Base-by-base conservation (phyloP, 2,113 vertebrate species). In the Okapia johnstoni region DNA sequence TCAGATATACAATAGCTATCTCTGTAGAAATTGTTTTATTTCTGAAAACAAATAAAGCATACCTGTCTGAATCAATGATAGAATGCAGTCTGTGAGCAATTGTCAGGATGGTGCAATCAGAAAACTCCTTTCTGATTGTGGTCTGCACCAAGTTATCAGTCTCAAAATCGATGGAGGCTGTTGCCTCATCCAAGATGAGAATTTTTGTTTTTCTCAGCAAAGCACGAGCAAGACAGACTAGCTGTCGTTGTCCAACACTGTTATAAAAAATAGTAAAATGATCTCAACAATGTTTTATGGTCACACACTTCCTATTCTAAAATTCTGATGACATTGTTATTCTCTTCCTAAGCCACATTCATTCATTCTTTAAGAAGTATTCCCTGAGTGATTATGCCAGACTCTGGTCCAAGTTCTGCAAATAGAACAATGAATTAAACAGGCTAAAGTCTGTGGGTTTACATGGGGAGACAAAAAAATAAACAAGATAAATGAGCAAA, bases 151-250 rank as follows among this genome's bases (percentile, higher is more conserved):
- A 81, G 36, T 92, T 96, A 60, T 98, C 98, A 0, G 97, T 98
- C 97, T 98, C 98, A 81, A 98, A 48, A 66, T 99, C 98, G 33
- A 98, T 96, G 15, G 97, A 98, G 79, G 98, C 98, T 94, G 98
- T 98, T 0, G 95, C 97, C 81, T 99, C 98, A 98, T 99, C 98
- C 23, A 99, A 95, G 90, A 99, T 70, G 79, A 99, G 97, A 88
- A 99, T 96, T 97, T 98, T 98, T 94, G 98, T 97, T 90, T 98
- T 98, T 36, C 11, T 23, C 28, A 99, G 98, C 95, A 99, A 97
- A 80, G 98, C 98, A 33, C 77, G 40, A 90, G 98, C 98, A 90
- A 99, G 97, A 96, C 98, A 99, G 52, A 99, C 23, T 57, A 99
- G 97, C 79, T 99, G 98, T 63, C 97, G 93, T 86, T 99, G 98